Conservation (phyloP, 1,140 invertebrate species). For the Contarinia nasturtii region DNA sequence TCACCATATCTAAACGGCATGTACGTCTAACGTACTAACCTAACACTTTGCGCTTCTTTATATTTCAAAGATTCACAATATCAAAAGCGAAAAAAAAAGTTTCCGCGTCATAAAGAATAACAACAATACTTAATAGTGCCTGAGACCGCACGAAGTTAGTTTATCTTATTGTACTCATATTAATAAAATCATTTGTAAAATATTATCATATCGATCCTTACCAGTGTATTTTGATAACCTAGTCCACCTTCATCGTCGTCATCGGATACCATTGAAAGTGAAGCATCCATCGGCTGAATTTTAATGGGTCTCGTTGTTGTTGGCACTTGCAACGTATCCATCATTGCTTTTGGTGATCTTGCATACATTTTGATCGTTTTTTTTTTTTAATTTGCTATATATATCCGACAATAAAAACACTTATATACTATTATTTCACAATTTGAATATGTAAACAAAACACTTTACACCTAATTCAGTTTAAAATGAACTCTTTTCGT, state of each 20-base stretch:
- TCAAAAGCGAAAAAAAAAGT: too few relatives aligned
- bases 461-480: too few relatives aligned
- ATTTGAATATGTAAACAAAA: too few relatives aligned
- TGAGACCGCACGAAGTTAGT: not conserved
- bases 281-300: slow-evolving; percentile 1
- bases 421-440: too few relatives aligned
- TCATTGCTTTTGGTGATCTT: not conserved
- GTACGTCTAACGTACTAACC: too few relatives aligned
- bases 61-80: too few relatives aligned
- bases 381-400: not conserved
- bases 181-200: not conserved
- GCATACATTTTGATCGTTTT: not conserved
- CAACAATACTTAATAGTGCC: not conserved
- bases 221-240: slow-evolving; percentile 63
- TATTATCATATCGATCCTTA: slow-evolving; percentile 27
- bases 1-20: too few relatives aligned
- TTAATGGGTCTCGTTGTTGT: not conserved
- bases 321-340: slow-evolving; percentile 1
- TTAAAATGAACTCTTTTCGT: too few relatives aligned
- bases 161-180: not conserved
- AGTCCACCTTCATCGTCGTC: slow-evolving; percentile 39
- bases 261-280: not conserved
- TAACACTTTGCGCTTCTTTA: not conserved
- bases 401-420: too few relatives aligned
- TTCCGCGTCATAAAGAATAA: too few relatives aligned